These are phyloP conservation scores for Eumacrocentrus americanus DNA, from an alignment of 2,888 invertebrate species.

Conservation along the genomic window DNA sequence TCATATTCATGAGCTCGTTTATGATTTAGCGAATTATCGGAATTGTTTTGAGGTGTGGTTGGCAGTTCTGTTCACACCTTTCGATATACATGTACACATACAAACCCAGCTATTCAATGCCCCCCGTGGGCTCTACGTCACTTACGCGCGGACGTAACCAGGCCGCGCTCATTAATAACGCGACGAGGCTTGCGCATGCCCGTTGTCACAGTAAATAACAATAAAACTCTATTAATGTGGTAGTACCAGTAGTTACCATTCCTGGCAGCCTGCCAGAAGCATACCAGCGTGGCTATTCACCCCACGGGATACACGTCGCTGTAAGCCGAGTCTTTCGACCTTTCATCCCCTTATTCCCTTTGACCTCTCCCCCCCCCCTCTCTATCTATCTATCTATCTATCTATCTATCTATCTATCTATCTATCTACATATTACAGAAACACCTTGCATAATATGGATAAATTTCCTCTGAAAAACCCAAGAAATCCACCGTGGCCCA, in stretches of 20 bases:
- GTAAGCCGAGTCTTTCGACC: background rate
- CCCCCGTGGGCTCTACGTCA: constrained; percentile 26
- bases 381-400: too few species aligned
- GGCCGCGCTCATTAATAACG: constrained; percentile 33
- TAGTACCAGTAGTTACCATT: constrained; percentile 53
- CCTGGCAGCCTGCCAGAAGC: constrained; percentile 54
- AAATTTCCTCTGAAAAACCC: too few species aligned
- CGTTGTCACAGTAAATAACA: constrained; percentile 57
- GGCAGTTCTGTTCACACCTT: background rate
- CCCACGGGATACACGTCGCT: constrained; percentile 44
- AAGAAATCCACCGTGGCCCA: too few species aligned
- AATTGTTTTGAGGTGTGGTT: too few species aligned
- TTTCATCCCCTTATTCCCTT: too few species aligned
- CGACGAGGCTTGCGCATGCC: constrained; percentile 25
- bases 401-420: too few species aligned
- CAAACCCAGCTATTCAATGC: background rate
- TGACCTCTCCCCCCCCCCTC: too few species aligned
- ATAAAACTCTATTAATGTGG: constrained; percentile 61
- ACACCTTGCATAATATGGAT: too few species aligned
- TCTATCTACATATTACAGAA: too few species aligned
- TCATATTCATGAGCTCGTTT: too few species aligned
- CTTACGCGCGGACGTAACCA: constrained; percentile 27
- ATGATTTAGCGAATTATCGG: too few species aligned
- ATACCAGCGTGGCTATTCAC: constrained; percentile 50
- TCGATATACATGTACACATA: background rate